Evolutionary conservation across 1,140 invertebrate species (phyloP).

Genomic region (Drosophila chauvacae): DNA sequence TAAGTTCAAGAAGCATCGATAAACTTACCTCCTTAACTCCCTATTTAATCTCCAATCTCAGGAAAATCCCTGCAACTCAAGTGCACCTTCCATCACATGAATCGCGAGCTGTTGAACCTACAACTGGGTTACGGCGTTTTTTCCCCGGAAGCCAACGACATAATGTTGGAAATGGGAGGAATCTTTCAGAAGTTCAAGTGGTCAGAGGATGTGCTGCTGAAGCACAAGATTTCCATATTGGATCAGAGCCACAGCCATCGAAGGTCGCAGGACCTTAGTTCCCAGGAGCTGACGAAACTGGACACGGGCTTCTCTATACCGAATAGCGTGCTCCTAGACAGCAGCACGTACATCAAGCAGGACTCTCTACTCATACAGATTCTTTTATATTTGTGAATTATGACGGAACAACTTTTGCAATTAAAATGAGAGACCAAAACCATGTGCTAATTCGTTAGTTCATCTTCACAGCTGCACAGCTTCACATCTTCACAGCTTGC

Average conservation of each 20-base stretch:
- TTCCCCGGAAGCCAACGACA: constrained; percentile 50
- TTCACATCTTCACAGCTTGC: constrained; percentile 67
- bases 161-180: constrained; percentile 73
- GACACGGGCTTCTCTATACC: constrained; percentile 77
- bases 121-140: constrained; percentile 57
- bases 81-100: constrained; percentile 75
- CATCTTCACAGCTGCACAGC: constrained; percentile 53
- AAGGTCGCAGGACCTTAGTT: constrained; percentile 69
- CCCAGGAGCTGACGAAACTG: constrained; percentile 71
- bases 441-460: constrained; percentile 27
- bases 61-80: constrained; percentile 71
- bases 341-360: constrained; percentile 72
- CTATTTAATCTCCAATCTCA: constrained; percentile 1
- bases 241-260: constrained; percentile 66
- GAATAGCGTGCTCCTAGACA: constrained; percentile 73
- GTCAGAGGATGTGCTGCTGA: constrained; percentile 59
- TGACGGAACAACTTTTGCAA: constrained; percentile 46
- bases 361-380: constrained; percentile 72
- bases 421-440: constrained; percentile 65
- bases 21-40: background rate
- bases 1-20: constrained; percentile 10
- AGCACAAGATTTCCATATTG: constrained; percentile 78
- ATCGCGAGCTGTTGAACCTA: constrained; percentile 74
- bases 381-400: constrained; percentile 75
- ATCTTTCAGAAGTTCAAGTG: constrained; percentile 72